Conservation (phyloP, 2,797 vertebrate species). For the Poecilia gillii region DNA sequence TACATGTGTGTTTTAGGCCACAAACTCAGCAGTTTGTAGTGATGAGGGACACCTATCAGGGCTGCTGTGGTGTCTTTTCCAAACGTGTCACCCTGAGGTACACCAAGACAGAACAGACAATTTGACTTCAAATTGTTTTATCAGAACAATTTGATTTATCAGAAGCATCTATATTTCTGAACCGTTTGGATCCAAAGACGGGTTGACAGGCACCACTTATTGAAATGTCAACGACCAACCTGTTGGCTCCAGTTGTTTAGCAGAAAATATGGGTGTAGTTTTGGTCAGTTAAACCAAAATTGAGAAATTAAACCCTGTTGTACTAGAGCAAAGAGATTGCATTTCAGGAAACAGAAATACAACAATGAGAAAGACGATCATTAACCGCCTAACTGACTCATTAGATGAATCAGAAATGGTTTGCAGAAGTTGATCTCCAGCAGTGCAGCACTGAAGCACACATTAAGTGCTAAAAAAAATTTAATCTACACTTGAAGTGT, state of each 20-base stretch:
- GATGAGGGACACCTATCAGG: not conserved
- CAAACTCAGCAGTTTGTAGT: too few relatives aligned
- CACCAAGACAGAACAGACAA: not conserved
- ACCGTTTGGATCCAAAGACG: not conserved
- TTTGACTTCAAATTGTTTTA: not conserved
- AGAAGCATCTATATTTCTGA: not conserved
- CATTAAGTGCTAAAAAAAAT: not conserved
- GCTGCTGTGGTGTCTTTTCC: not conserved
- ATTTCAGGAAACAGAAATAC: not conserved
- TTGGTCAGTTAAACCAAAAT: not conserved
- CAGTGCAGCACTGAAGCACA: conserved; percentile 12
- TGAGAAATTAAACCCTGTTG: not conserved
- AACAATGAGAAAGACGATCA: not conserved
- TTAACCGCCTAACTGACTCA: not conserved
- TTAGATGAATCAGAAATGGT: not conserved
- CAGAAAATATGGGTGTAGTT: not conserved
- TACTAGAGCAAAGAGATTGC: not conserved
- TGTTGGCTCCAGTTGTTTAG: not conserved
- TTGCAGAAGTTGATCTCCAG: conserved; percentile 19
- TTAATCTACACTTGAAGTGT: conserved; percentile 25
- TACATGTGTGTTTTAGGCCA: too few relatives aligned
- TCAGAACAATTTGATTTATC: not conserved
- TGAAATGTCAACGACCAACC: not conserved
- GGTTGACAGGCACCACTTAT: not conserved
- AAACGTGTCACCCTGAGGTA: not conserved